Conservation (phyloP, 2,888 invertebrate species). For the Synergus umbraculus region DNA sequence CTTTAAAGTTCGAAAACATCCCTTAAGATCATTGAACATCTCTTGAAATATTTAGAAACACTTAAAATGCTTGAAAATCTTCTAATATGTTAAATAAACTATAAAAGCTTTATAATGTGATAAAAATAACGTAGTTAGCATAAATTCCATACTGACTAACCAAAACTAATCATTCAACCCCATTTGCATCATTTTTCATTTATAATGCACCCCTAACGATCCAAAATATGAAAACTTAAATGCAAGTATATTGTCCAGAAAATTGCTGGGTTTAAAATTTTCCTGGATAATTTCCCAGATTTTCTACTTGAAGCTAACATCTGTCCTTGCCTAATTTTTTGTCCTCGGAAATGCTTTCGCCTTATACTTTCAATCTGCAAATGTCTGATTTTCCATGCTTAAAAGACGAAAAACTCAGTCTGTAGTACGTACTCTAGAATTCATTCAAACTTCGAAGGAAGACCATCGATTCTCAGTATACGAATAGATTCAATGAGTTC, state of each 20-base stretch:
- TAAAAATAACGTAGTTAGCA: too few relatives aligned
- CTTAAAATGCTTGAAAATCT: too few relatives aligned
- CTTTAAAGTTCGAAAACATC: too few relatives aligned
- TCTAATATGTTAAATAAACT: too few relatives aligned
- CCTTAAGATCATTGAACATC: too few relatives aligned
- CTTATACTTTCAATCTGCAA: constrained; percentile 47
- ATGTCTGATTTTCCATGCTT: constrained; percentile 45
- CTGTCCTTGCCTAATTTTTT: constrained; percentile 65
- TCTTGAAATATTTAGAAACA: too few relatives aligned
- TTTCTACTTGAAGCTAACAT: constrained; percentile 48
- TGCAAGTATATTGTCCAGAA: constrained; percentile 12
- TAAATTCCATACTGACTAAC: too few relatives aligned
- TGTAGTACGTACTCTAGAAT: constrained; percentile 48
- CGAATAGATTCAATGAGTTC: constrained; percentile 55
- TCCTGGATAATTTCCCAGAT: not conserved
- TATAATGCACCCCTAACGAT: not conserved
- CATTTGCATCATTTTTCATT: not conserved
- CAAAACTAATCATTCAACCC: not conserved
- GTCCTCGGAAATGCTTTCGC: constrained; percentile 44
- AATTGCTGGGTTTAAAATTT: not conserved
- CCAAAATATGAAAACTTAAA: not conserved
- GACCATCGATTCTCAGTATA: constrained; percentile 63
- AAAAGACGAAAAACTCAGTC: constrained; percentile 51
- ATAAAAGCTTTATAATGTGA: too few relatives aligned
- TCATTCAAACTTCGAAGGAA: constrained; percentile 65